These are phyloP conservation scores for Procambarus clarkii DNA, from an alignment of 1,140 invertebrate species.

Conservation along the genomic window DNA sequence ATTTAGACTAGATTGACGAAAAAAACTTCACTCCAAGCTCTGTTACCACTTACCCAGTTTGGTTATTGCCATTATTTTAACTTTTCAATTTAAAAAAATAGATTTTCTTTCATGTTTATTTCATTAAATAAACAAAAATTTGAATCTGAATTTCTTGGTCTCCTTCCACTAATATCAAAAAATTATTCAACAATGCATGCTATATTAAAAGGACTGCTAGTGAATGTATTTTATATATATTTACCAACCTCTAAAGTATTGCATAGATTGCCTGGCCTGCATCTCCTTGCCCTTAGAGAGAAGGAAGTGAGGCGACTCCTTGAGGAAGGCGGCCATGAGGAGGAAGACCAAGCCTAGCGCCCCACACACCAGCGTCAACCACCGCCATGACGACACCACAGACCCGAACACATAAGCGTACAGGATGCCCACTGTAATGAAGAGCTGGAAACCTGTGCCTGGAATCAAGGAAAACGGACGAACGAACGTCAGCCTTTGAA, in stretches of 20 bases:
- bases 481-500: too few relatives aligned
- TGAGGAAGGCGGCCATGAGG: slow-evolving; percentile 72
- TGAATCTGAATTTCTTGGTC: too few relatives aligned
- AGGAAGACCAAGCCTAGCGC: slow-evolving; percentile 73
- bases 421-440: slow-evolving; percentile 85
- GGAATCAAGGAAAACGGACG: neutral
- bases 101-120: too few relatives aligned
- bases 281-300: slow-evolving; percentile 45
- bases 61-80: too few relatives aligned
- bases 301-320: slow-evolving; percentile 50
- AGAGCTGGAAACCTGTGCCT: slow-evolving; percentile 81
- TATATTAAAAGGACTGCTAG: too few relatives aligned
- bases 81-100: too few relatives aligned
- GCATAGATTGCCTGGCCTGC: slow-evolving; percentile 22
- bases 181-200: too few relatives aligned
- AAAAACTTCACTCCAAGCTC: too few relatives aligned
- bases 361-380: slow-evolving; percentile 66
- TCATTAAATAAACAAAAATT: too few relatives aligned
- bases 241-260: slow-evolving; percentile 52
- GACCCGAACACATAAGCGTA: slow-evolving; percentile 83
- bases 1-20: too few relatives aligned
- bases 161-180: too few relatives aligned
- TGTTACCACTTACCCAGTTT: too few relatives aligned
- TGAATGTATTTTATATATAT: neutral
- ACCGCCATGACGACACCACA: slow-evolving; percentile 14